Base-by-base conservation (phyloP, 2,888 invertebrate genomes). In the Papilio elwesi region DNA sequence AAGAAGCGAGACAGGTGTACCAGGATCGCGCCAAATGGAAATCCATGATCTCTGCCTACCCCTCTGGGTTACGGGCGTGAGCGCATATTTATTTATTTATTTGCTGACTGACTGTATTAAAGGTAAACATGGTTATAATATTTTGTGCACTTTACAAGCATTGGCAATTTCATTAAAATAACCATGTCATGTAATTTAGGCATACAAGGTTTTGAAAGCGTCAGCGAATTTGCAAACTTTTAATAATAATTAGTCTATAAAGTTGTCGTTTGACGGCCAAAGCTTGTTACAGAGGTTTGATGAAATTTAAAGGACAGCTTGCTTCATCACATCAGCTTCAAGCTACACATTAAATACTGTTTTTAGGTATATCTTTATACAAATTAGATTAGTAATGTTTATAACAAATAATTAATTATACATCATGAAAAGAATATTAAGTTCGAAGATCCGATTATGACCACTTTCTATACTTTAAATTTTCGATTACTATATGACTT, bases 231-330 rank as follows among this genome's bases (percentile, higher is more conserved):
- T 68, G 47, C 53, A 8, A 72, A 72, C 59, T 64, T 72, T 72
- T 68, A 55, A 72, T 68, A 72, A 68, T 72, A 72, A 72, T 72
- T 72, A 72, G 68, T 68, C 53, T 72, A 68, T 64, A 38, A 68
- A 72, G 68, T 72, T 72, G 63, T 47, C 16, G 52, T 51, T 52
- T n/a, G 62, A 48, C 68, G 53, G 49, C 16, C 64, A 64, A 68
- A 72, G 68, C 63, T 48, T 63, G 48, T 68, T 53, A 63, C 16
- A n/a, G 59, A 47, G 67, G 59, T 67, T 71, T 72, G 38, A 53
- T 72, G 68, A 68, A 72, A 68, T 68, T 68, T 68, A 63, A 51
- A 67, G 48, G 48, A 47, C 48, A 70, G 48, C 52, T 62, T 63
- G 63, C 53, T 67, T 48, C 6, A 55, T 49, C 36, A 26, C 38